Percentiles rank a stretch among this genome's conserved stretches.
Evolutionary conservation across 1,140 invertebrate species (phyloP).

Genomic region (Lethrus apterus): DNA sequence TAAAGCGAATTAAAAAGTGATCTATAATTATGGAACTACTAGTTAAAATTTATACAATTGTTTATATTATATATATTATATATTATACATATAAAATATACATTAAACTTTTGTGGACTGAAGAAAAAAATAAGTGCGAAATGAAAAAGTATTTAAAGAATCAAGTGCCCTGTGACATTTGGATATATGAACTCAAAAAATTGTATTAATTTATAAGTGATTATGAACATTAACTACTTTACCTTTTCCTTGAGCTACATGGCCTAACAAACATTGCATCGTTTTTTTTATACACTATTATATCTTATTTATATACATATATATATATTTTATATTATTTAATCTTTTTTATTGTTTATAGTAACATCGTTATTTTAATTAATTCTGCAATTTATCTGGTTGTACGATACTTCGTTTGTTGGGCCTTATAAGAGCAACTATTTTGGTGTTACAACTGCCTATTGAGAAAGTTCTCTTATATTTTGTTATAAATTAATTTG

Average conservation of each 20-base stretch:
- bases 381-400: slow-evolving; percentile 6
- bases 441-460: slow-evolving; percentile 6
- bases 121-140: slow-evolving; percentile 12
- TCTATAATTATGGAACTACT: slow-evolving; percentile 21
- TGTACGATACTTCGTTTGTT: slow-evolving; percentile 11
- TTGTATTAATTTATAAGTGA: slow-evolving; percentile 14
- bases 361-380: slow-evolving; percentile 21
- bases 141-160: slow-evolving; percentile 13
- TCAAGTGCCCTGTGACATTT: slow-evolving; percentile 12
- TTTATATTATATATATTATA: slow-evolving; percentile 32
- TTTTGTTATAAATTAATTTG: slow-evolving; percentile 28
- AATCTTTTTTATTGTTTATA: slow-evolving; percentile 21
- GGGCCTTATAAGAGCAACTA: slow-evolving; percentile 10
- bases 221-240: slow-evolving; percentile 6
- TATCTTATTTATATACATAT: slow-evolving; percentile 9
- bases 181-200: slow-evolving; percentile 10
- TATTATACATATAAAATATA: slow-evolving; percentile 23
- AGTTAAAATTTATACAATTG: slow-evolving; percentile 32
- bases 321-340: slow-evolving; percentile 15
- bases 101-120: slow-evolving; percentile 8
- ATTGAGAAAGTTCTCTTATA: slow-evolving; percentile 18
- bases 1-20: slow-evolving; percentile 27
- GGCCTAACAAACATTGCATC: slow-evolving; percentile 3
- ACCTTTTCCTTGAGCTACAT: slow-evolving; percentile 10
- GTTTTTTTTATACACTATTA: slow-evolving; percentile 12